Evolutionary conservation across 2,888 invertebrate species (phyloP), one percentile per base, ranked within the genome.

Genomic region (Diaperis boleti): DNA sequence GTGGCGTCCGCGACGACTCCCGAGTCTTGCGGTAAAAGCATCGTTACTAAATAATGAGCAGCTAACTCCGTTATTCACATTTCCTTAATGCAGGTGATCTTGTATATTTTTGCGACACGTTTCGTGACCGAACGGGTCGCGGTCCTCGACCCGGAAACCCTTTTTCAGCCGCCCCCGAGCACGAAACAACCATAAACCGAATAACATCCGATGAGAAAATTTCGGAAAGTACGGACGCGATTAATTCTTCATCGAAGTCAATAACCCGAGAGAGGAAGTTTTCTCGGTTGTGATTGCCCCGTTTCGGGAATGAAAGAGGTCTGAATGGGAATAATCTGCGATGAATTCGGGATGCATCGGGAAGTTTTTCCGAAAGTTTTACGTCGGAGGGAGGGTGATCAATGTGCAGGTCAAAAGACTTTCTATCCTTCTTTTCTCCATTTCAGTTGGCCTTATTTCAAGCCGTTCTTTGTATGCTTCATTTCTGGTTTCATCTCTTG

Each of bases 21-120:
- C 69, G 63, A 71, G 72, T 71, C 69, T 66, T 71, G 76, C 72
- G 76, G 76, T 79, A 78, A 78, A 79, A 79, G 79, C 78, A 72
- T 78, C 76, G 73, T 78, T 77, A 76, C 76, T 78, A 78, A 79
- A 78, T 79, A 79, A 79, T 79, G 76, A 76, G 70, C 68, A 65
- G 70, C 68, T 75, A 76, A 77, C 72, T 70, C 68, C 66, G 73
- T 76, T 77, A 76, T 76, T 76, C 77, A 73, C 76, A 74, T 75
- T 74, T 75, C 69, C 76, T 74, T 76, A 75, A 74, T 74, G 75
- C 71, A 69, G 65, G 52, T 57, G 57, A 52, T 62, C 39, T 33
- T 62, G 44, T 42, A 62, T 63, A 60, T 57, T 49, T 57, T 60
- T 56, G 39, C 44, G 17, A 35, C 26, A 35, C 17, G 8, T 35